Evolutionary conservation across 2,888 invertebrate species (phyloP).

Genomic region (Limnephilus rhombicus): DNA sequence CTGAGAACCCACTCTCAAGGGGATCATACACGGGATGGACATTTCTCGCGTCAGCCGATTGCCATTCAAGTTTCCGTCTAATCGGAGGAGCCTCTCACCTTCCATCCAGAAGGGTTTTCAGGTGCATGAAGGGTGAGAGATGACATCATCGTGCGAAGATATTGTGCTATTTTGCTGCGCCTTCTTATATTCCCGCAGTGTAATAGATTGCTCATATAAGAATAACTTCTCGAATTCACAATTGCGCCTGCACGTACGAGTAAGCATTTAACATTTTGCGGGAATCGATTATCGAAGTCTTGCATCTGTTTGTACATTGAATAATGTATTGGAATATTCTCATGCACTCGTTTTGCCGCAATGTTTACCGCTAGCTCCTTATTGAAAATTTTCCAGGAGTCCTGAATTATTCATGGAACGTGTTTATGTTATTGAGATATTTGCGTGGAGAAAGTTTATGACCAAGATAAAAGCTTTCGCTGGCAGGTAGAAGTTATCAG

Average conservation of each 20-base stretch:
- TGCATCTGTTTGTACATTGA: not conserved
- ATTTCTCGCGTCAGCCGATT: too few species aligned
- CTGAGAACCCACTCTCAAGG: too few species aligned
- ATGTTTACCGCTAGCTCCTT: not conserved
- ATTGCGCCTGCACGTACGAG: not conserved
- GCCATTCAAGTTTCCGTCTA: too few species aligned
- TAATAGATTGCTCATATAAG: too few species aligned
- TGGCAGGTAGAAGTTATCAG: conserved; percentile 43
- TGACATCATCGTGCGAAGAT: too few species aligned
- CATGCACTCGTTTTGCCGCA: not conserved
- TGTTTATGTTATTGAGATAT: conserved; percentile 45
- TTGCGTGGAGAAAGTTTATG: conserved; percentile 38
- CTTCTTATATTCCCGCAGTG: too few species aligned
- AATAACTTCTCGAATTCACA: not conserved
- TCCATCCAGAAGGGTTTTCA: too few species aligned
- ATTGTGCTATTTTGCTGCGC: too few species aligned
- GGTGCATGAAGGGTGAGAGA: too few species aligned
- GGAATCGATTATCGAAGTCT: not conserved
- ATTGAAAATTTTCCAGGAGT: not conserved
- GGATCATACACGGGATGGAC: too few species aligned
- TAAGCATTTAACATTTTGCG: not conserved
- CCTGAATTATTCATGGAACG: conserved; percentile 51
- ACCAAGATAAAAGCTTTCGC: conserved; percentile 42
- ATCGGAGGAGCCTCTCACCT: too few species aligned
- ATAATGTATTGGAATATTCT: not conserved